These are phyloP conservation scores for Pseudolaguvia tuberculata DNA, from an alignment of 2,113 vertebrate genomes.

Conservation along the genomic window DNA sequence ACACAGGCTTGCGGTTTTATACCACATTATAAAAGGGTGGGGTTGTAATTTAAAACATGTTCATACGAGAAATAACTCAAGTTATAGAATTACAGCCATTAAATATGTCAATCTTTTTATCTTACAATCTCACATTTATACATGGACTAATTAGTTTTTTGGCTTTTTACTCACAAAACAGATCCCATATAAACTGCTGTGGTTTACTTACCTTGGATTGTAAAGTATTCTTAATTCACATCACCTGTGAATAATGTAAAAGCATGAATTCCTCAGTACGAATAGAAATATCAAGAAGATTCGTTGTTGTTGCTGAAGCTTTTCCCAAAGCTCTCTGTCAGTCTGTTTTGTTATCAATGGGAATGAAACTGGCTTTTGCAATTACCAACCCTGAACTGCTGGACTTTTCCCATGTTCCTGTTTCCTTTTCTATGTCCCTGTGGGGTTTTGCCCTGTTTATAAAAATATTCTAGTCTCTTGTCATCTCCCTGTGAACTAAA, in stretches of 20 bases:
- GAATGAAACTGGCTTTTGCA: constrained; percentile 57
- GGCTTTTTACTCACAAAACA: constrained; percentile 2
- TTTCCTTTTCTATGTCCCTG: constrained; percentile 61
- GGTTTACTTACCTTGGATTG: constrained; percentile 23
- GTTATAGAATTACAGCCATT: constrained; percentile 1
- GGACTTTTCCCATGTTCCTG: constrained; percentile 63
- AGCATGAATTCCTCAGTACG: background rate
- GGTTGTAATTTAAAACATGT: constrained; percentile 18
- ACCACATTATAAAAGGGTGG: constrained; percentile 16
- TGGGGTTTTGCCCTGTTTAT: constrained; percentile 48
- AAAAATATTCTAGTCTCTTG: constrained; percentile 23
- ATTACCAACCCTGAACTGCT: constrained; percentile 41
- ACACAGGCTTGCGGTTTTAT: constrained; percentile 3
- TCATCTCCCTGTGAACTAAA: constrained; percentile 33
- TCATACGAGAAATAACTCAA: constrained; percentile 3
- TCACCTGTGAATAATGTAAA: background rate
- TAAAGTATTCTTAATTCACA: background rate
- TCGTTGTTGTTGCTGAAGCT: constrained; percentile 6
- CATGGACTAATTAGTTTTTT: background rate
- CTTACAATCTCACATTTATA: background rate
- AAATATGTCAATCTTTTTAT: background rate
- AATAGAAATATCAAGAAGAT: background rate
- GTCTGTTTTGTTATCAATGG: constrained; percentile 50
- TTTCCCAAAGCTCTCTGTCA: constrained; percentile 36
- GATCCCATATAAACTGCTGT: background rate